Base-by-base conservation (phyloP, 2,113 vertebrate species). In the Dipodomys spectabilis region DNA sequence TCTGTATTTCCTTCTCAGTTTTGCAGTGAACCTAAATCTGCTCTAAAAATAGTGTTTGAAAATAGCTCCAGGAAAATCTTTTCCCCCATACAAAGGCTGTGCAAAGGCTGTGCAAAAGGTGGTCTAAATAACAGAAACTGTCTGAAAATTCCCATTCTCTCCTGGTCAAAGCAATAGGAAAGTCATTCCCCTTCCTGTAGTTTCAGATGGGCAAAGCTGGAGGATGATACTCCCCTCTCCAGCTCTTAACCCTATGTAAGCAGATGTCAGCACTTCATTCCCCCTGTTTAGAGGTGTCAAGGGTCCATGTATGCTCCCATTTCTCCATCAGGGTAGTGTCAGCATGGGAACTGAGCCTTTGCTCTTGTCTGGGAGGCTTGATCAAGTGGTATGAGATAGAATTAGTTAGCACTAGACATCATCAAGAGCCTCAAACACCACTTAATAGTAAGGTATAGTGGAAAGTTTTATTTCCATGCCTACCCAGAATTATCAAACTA, bases 61-160 rank as follows among this genome's bases (percentile, higher is more conserved):
- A 75, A 86, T 45, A 22, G 12, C 7, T 90, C 22, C n/a, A 64
- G 20, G 27, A 78, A 84, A 95, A 53, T 64, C 6, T 64, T 78
- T 84, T 77, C 7, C 35, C 2, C 62, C 28, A 28, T 60, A 74
- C 95, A 77, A 91, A 53, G 8, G 30, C 67, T 82, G 49, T 74
- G 64, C 95, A 77, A 91, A 53, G 8, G 30, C 67, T 82, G 49
- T 74, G 64, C 35, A 74, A 90, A 95, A 84, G 20, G 62, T 77
- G 32, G 49, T n/a, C 62, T 81, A 67, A 53, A 75, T 69, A 90
- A 93, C 28, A 95, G 64, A 82, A 89, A 88, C 72, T 81, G 80
- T 73, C 64, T 85, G 65, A 82, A 85, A 89, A 78, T 44, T 20
- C 15, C 11, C 12, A 39, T 3, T 10, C 23, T 71, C 44, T 11